These are phyloP conservation scores for Liolophura sinensis DNA, from an alignment of 1,140 invertebrate species.

Conservation along the genomic window DNA sequence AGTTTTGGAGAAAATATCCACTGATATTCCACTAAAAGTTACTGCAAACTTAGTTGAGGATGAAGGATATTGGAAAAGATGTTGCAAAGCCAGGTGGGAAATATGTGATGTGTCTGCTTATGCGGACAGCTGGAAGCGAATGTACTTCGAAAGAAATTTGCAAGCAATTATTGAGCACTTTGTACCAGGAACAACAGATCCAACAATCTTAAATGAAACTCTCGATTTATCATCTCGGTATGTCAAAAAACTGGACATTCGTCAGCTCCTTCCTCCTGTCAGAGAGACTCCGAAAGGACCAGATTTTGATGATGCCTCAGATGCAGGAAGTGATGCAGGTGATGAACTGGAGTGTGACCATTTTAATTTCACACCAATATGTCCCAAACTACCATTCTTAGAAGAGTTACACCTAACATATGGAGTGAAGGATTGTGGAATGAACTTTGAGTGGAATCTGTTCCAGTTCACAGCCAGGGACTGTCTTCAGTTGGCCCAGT, in stretches of 20 bases:
- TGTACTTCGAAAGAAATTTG: constrained; percentile 60
- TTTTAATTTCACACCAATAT: constrained; percentile 55
- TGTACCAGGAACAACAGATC: constrained; percentile 55
- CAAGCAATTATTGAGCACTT: constrained; percentile 58
- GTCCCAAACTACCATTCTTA: constrained; percentile 49
- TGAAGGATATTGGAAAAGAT: constrained; percentile 58
- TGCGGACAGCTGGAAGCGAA: constrained; percentile 55
- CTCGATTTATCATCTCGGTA: constrained; percentile 50
- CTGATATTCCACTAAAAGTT: constrained; percentile 54
- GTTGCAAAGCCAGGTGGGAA: constrained; percentile 56
- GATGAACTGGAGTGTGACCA: constrained; percentile 58
- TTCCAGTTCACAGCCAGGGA: constrained; percentile 59
- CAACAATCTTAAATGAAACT: constrained; percentile 49
- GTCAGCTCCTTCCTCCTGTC: constrained; percentile 59
- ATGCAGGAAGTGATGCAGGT: constrained; percentile 50
- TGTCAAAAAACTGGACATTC: constrained; percentile 51
- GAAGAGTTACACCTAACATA: constrained; percentile 55
- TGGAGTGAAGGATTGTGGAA: constrained; percentile 58
- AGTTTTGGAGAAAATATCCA: constrained; percentile 53
- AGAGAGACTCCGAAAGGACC: constrained; percentile 49
- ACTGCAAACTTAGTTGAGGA: constrained; percentile 55
- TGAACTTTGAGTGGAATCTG: constrained; percentile 61
- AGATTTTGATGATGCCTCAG: constrained; percentile 52
- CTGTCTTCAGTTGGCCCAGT: constrained; percentile 55
- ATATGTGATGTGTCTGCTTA: constrained; percentile 55